Conservation (phyloP, 2,888 invertebrate species). For the Drosophila atroscutellata region DNA sequence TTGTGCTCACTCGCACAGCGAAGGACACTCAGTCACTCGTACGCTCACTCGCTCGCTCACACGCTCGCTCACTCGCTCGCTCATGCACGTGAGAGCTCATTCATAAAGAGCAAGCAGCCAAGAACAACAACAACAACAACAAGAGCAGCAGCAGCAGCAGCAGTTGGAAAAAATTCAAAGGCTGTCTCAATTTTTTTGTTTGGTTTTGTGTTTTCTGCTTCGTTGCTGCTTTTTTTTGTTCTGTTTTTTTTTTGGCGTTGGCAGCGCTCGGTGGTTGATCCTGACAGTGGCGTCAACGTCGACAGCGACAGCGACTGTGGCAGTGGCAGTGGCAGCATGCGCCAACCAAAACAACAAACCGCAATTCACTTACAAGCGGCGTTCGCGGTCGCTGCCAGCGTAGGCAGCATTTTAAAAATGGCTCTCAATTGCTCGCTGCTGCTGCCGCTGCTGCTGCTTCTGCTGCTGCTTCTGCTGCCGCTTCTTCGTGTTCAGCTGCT, state of each 20-base stretch:
- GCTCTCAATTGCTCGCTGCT: constrained; percentile 36
- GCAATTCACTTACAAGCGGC: constrained; percentile 82
- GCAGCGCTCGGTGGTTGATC: constrained; percentile 65
- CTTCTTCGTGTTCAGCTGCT: not conserved
- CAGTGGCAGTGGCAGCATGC: constrained; percentile 45
- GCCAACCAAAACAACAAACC: constrained; percentile 83
- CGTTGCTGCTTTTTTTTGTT: constrained; percentile 42
- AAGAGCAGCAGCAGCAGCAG: constrained; percentile 15
- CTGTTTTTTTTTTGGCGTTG: constrained; percentile 43
- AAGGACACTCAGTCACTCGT: constrained; percentile 30
- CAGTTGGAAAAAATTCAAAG: constrained; percentile 29
- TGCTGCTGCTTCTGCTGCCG: constrained; percentile 5
- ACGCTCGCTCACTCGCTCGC: constrained; percentile 28
- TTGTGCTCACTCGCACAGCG: constrained; percentile 46
- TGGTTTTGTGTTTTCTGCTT: not conserved
- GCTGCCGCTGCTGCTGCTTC: constrained; percentile 6
- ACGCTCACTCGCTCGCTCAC: not conserved
- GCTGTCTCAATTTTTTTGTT: constrained; percentile 52
- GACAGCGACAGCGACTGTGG: constrained; percentile 38
- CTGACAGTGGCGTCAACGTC: constrained; percentile 36
- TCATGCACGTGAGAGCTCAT: constrained; percentile 42
- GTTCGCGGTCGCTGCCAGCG: constrained; percentile 63
- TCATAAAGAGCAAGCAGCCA: constrained; percentile 51
- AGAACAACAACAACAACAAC: constrained; percentile 24
- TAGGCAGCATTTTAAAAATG: constrained; percentile 48